Evolutionary conservation across 2,888 invertebrate genomes (phyloP).

Genomic region (Branchellion lobata): DNA sequence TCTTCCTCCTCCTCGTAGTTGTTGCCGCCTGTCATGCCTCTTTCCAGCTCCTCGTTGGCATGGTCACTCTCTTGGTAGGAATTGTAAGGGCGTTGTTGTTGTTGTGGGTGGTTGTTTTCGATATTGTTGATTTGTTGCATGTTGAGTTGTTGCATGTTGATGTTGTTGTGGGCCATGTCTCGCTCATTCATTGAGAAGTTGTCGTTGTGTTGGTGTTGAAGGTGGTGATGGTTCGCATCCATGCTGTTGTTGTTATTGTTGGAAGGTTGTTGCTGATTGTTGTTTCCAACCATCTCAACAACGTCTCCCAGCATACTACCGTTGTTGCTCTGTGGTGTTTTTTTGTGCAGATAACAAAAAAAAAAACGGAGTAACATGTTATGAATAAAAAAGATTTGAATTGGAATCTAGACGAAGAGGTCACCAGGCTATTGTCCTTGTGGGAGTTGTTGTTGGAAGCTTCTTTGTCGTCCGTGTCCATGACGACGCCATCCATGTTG

Average conservation of each 20-base stretch:
- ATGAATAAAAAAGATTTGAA: too few species aligned
- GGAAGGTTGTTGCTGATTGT: too few species aligned
- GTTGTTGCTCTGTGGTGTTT: not conserved
- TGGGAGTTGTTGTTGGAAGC: too few species aligned
- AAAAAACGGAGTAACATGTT: too few species aligned
- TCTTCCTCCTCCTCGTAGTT: constrained; percentile 7
- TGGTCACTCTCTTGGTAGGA: not conserved
- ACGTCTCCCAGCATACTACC: not conserved
- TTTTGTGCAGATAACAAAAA: not conserved
- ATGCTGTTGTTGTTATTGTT: not conserved
- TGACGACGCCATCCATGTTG: constrained; percentile 20
- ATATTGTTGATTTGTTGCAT: not conserved
- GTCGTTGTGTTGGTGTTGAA: not conserved
- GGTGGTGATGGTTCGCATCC: not conserved
- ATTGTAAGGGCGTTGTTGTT: not conserved
- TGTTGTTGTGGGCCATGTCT: not conserved
- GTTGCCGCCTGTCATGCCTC: not conserved
- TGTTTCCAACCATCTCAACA: not conserved
- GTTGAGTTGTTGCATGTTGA: constrained; percentile 5
- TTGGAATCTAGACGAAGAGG: too few species aligned
- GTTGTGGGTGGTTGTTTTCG: not conserved
- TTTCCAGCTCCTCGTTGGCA: not conserved
- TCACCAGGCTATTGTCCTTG: too few species aligned
- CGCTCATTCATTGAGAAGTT: not conserved
- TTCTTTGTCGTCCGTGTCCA: constrained; percentile 22